phyloP scores from a whole-genome alignment of 1,140 invertebrate genomes.

The Drosophila truncata region DNA sequence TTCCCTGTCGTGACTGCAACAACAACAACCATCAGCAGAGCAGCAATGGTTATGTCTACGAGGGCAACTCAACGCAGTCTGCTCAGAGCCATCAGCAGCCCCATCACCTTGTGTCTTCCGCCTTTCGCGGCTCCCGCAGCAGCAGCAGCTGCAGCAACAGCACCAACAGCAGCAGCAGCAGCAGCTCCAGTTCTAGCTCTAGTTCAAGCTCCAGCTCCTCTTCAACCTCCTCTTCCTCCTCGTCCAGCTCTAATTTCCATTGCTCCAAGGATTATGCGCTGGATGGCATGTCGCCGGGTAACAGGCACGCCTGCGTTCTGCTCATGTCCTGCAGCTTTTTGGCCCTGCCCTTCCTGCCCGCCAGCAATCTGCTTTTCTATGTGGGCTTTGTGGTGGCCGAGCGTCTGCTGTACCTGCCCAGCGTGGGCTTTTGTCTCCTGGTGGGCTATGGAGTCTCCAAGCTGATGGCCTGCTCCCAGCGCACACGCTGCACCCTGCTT shows the following conservation, averaged over 20 bases:
- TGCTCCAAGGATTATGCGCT: conserved; percentile 50
- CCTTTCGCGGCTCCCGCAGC: conserved; percentile 76
- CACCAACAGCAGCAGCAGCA: conserved; percentile 51
- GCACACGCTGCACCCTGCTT: conserved; percentile 85
- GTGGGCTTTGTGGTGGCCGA: conserved; percentile 99
- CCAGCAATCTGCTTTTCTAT: conserved; percentile 97
- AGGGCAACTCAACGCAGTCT: conserved; percentile 4
- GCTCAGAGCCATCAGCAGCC: conserved; percentile 12
- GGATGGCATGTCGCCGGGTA: conserved; percentile 38
- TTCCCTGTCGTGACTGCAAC: conserved; percentile 70
- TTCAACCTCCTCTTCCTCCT: conserved; percentile 34
- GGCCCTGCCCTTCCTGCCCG: conserved; percentile 96
- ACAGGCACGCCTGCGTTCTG: conserved; percentile 68
- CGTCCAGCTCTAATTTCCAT: conserved; percentile 23
- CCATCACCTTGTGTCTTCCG: conserved; percentile 77
- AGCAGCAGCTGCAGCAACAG: conserved; percentile 82
- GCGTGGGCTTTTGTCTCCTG: conserved; percentile 97
- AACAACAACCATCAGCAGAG: conserved; percentile 63
- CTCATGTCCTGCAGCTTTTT: conserved; percentile 91
- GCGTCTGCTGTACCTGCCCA: conserved; percentile 97
- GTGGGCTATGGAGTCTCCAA: conserved; percentile 91
- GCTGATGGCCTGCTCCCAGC: conserved; percentile 73
- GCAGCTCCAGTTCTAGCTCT: conserved; percentile 56
- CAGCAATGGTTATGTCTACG: conserved; percentile 58
- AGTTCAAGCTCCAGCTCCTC: conserved; percentile 59